Evolutionary conservation across 1,140 invertebrate species (phyloP).

Genomic region (Anthonomus grandis): DNA sequence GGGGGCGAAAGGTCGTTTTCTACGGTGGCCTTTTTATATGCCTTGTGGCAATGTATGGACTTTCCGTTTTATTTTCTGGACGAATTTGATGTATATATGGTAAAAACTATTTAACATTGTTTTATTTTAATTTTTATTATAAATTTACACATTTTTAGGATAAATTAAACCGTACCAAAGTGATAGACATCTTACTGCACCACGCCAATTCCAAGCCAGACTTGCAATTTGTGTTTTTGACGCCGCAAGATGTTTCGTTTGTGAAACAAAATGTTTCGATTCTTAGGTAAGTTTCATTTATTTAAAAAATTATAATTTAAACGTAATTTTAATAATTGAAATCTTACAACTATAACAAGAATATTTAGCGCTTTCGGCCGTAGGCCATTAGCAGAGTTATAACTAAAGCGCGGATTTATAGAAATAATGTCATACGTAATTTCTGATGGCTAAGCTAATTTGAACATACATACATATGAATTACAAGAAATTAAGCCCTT

Average conservation of each 20-base stretch:
- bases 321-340: too few species aligned
- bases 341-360: too few species aligned
- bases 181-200: constrained; percentile 64
- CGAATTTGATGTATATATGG: constrained; percentile 99
- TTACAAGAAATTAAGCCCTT: too few species aligned
- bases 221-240: constrained; percentile 73
- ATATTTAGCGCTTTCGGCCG: too few species aligned
- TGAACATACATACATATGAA: too few species aligned
- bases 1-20: constrained; percentile 95
- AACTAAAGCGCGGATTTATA: too few species aligned
- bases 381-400: too few species aligned
- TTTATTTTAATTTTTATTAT: constrained; percentile 16
- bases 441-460: too few species aligned
- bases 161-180: constrained; percentile 66
- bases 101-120: constrained; percentile 41
- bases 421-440: too few species aligned
- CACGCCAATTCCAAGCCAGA: constrained; percentile 59
- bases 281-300: too few species aligned
- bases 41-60: constrained; percentile 87
- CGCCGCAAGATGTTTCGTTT: constrained; percentile 67
- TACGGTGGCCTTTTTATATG: constrained; percentile 89
- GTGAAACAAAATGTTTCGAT: constrained; percentile 36
- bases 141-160: constrained; percentile 56
- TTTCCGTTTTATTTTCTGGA: constrained; percentile 94
- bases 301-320: too few species aligned